Base-by-base conservation (phyloP, 2,797 vertebrate genomes). In the Hippocampus kuda region DNA sequence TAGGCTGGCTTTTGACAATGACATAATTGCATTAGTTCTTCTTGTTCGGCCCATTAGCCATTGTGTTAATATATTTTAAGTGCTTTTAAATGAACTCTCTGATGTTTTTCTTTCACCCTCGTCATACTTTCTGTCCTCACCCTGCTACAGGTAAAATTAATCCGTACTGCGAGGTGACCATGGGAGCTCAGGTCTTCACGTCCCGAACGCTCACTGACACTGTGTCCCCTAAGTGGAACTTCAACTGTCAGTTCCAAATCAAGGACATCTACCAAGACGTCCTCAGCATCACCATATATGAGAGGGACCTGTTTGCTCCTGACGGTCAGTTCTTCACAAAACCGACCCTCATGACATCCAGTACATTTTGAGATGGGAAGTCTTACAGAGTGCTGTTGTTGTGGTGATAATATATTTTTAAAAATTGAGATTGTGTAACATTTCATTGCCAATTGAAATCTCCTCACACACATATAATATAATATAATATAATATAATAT, bases 241-340 rank as follows among this genome's bases (percentile, higher is more conserved):
- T 97, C 80, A 99, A 93, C 87, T 99, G 97, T 83, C 97, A 99
- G 84, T 99, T 99, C 87, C 93, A 98, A 85, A 92, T 99, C 78
- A 95, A 91, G 86, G 96, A 99, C 69, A 83, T 99, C 2, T 92
- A 98, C 77, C 97, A 99, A 84, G 97, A 99, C 34, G 96, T 99
- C 75, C 91, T 99, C 34, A 95, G 93, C 75, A 94, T 99, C 88
- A 95, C 95, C 69, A 86, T 99, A 87, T 95, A 92, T 66, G 95
- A 97, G 85, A 90, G 91, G 73, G 94, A 98, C 83, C 97, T 92
- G 79, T 98, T 99, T 81, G 94, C 94, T 48, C 97, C 97, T 0
- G 97, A 99, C 3, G 96, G 97, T 95, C 83, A 87, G 94, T 79
- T 3, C 34, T 67, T 51, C 48, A 51, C 34, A 24, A 44, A 42